Conservation (phyloP, 1,140 invertebrate species). For the Dreissena rostriformis region DNA sequence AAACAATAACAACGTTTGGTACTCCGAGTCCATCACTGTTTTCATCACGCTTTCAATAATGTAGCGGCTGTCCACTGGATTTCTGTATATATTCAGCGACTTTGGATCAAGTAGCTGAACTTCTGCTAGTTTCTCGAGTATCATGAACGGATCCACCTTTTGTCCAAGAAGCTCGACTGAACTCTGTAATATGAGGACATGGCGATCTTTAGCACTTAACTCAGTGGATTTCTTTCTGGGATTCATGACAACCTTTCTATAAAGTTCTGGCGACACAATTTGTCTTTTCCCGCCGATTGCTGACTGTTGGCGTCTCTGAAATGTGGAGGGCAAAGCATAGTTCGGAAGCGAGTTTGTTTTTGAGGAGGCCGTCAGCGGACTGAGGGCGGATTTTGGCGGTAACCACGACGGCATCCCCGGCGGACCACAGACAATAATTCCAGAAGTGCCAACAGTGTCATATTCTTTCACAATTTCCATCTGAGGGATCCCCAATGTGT, state of each 20-base stretch:
- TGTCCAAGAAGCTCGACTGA: constrained; percentile 73
- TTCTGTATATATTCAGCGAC: constrained; percentile 68
- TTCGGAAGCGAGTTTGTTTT: constrained; percentile 29
- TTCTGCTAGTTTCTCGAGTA: constrained; percentile 68
- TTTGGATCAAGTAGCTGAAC: constrained; percentile 62
- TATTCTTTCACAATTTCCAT: constrained; percentile 17
- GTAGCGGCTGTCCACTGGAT: constrained; percentile 69
- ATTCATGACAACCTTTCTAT: constrained; percentile 55
- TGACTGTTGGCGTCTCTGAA: neutral
- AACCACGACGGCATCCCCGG: neutral
- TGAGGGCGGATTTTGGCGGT: neutral
- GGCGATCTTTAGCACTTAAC: constrained; percentile 63
- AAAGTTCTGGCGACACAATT: constrained; percentile 69
- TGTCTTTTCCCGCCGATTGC: constrained; percentile 64
- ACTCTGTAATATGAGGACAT: constrained; percentile 72
- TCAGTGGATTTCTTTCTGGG: constrained; percentile 65
- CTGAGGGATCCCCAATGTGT: neutral
- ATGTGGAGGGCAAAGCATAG: constrained; percentile 22
- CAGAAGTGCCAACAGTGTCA: constrained; percentile 38
- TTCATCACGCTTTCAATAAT: constrained; percentile 73
- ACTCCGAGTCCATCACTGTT: constrained; percentile 65
- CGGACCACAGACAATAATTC: neutral
- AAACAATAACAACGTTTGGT: constrained; percentile 65
- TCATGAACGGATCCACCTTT: constrained; percentile 68
- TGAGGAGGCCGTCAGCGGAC: constrained; percentile 16